A percentile compares a stretch with the other conserved stretches of the same genome.
Evolutionary conservation across 2,113 vertebrate species (phyloP).

Genomic region (Rhea pennata): DNA sequence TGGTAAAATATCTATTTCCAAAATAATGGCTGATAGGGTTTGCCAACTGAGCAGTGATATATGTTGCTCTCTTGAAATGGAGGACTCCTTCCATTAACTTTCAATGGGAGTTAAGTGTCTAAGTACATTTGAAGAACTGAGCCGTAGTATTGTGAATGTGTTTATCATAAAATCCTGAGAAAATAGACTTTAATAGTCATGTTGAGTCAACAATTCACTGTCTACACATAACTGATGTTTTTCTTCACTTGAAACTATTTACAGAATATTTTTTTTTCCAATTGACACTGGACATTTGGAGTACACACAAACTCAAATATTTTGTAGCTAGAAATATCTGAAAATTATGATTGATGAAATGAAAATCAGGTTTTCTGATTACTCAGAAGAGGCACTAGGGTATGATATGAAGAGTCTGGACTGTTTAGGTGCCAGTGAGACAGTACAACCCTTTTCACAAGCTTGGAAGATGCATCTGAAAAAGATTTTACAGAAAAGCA

Average conservation of each 20-base stretch:
- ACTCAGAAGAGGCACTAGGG: not conserved
- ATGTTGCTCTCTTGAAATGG: not conserved
- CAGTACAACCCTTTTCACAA: not conserved
- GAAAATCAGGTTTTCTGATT: not conserved
- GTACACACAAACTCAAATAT: not conserved
- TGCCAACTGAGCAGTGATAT: not conserved
- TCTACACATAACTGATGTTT: not conserved
- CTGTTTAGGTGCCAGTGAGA: not conserved
- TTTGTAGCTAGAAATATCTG: not conserved
- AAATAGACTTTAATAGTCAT: not conserved
- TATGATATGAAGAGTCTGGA: not conserved
- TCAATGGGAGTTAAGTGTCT: not conserved
- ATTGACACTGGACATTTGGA: not conserved
- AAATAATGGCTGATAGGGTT: not conserved
- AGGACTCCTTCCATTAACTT: not conserved
- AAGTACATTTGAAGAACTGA: not conserved
- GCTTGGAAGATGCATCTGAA: not conserved
- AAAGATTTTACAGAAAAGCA: not conserved
- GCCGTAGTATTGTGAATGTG: not conserved
- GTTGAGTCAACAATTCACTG: not conserved
- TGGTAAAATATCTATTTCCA: not conserved
- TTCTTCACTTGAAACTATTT: not conserved
- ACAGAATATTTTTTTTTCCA: not conserved
- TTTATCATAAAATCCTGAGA: not conserved
- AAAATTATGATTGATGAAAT: not conserved